Evolutionary conservation across 2,113 vertebrate species (phyloP), one percentile per base, ranked within the genome.

Genomic region (Pipa parva): DNA sequence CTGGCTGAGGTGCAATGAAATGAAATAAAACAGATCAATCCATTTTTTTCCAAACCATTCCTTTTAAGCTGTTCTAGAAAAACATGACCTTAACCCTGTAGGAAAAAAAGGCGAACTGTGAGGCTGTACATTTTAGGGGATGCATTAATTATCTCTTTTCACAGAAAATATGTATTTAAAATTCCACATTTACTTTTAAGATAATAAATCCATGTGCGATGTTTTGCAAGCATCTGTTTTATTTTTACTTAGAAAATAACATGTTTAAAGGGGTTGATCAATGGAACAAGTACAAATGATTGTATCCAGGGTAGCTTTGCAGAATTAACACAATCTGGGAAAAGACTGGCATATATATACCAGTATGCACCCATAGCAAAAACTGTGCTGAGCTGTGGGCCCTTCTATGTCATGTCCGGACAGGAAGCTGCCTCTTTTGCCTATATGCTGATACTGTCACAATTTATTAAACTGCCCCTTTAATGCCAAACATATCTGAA

Each of bases 1-100:
- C 57, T 69, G 66, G 66, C 57, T 70, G 58, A 70, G 66, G 66
- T 70, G 66, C 66, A 61, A 70, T 70, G 49, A 70, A 69, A 61
- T 60, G 33, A 60, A 70, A 70, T 70, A 59, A 70, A 54, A 70
- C 57, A 70, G 66, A 70, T 70, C 57, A 70, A 70, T 70, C 66
- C 57, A 52, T 50, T 61, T 61, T 57, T 21, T 49, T 6, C 17
- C 49, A 60, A 61, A 42, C 29, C 25, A 10, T 60, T 51, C 48
- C 51, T 37, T 54, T 51, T 69, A 36, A 27, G 59, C 39, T 70
- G 57, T 54, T 60, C 48, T 31, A 42, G 58, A 61, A 70, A 70
- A 70, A 54, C 48, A 70, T 70, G 66, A 54, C 57, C 66, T 61
- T 46, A 70, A 48, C 58, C 58, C 42, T 52, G 13, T 13, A 25